Percentiles rank a stretch among this genome's conserved stretches.
Conservation (phyloP, 2,113 vertebrate species). For the Gambusia holbrooki region DNA sequence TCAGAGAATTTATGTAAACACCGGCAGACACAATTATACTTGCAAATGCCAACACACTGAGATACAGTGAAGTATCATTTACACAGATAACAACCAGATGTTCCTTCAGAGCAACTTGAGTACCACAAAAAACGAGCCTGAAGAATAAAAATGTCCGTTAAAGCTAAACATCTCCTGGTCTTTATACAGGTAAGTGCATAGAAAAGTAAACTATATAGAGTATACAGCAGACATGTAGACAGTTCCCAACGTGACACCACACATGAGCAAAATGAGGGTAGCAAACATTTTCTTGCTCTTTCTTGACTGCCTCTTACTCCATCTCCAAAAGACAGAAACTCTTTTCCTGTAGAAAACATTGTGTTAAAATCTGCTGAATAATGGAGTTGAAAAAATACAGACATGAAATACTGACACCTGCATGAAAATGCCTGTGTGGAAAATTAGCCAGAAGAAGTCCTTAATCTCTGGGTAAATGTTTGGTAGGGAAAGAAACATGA, state of each 20-base stretch:
- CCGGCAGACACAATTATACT: not conserved
- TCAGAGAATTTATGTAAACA: constrained; percentile 22
- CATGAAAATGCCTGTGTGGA: constrained; percentile 24
- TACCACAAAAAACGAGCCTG: too few species aligned
- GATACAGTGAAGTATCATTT: not conserved
- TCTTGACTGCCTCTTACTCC: constrained; percentile 33
- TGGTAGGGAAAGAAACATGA: constrained; percentile 24
- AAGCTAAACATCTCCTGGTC: not conserved
- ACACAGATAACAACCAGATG: not conserved
- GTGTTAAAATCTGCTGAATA: constrained; percentile 12
- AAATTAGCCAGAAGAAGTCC: constrained; percentile 48
- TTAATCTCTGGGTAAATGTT: constrained; percentile 62
- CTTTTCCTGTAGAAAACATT: constrained; percentile 18
- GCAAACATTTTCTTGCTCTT: constrained; percentile 7
- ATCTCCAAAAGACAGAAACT: constrained; percentile 36
- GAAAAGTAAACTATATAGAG: not conserved
- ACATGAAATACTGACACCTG: constrained; percentile 37
- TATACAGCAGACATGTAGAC: not conserved
- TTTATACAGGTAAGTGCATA: not conserved
- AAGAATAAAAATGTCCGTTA: not conserved
- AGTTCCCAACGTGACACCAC: constrained; percentile 14
- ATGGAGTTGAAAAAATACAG: constrained; percentile 55
- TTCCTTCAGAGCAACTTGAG: not conserved
- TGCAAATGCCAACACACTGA: not conserved
- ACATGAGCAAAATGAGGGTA: constrained; percentile 12